Evolutionary conservation across 2,888 invertebrate genomes (phyloP), one percentile per base, ranked within the genome.

Genomic region (Tortrix viridana): DNA sequence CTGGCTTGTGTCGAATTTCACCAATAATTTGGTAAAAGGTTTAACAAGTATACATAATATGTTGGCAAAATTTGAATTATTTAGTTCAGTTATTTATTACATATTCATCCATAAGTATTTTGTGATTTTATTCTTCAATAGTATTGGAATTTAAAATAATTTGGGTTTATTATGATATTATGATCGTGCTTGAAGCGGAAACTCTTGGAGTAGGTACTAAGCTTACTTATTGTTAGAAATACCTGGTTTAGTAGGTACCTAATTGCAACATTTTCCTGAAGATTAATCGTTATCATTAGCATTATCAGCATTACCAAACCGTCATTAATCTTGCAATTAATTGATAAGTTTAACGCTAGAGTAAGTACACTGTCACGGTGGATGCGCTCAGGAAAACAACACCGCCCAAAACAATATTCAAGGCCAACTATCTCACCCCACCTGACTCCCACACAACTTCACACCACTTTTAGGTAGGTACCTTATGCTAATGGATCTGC

Each of bases 261-360:
- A 16, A 14, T 69, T 74, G 66, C 71, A 74, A 75, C 74, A 72
- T 79, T 80, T n/a, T 77, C 73, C 77, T 74, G 67, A 41, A 69
- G 82, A 82, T 82, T 83, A 76, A 65, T 53, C 65, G 44, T 41
- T n/a, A 44, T 43, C 60, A 68, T 78, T 86, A 88, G 86, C 88
- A 79, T 57, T 64, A 80, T 73, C 73, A 70, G 59, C 65, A 62
- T 71, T 69, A 69, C 67, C 69, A 68, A 70, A 74, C 74, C 74
- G 70, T 67, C 76, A 74, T 77, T 77, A 76, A 77, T 79, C 74
- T 74, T 78, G 77, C 80, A 82, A 80, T 81, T 79, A 78, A 66
- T 68, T 75, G 82, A 80, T 85, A 82, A 79, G 74, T 57, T 53
- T 53, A 63, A 58, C 58, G 63, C 53, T 58, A 37, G 52, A 74